Evolutionary conservation across 2,888 invertebrate species (phyloP).

Genomic region (Lysandra coridon): DNA sequence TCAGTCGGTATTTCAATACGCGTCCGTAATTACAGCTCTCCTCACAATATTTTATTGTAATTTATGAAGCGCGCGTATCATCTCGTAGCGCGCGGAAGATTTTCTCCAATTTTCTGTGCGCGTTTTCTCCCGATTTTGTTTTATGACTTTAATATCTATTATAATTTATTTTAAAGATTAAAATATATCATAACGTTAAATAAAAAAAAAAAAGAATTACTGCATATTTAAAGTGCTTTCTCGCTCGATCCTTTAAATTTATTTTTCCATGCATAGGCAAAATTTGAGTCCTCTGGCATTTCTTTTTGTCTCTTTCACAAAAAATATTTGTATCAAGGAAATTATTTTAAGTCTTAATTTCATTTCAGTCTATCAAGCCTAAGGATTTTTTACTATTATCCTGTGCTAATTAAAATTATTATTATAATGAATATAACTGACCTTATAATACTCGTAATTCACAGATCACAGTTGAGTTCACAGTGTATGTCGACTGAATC

Average conservation of each 20-base stretch:
- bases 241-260: too few relatives aligned
- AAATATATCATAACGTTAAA: background rate
- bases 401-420: too few relatives aligned
- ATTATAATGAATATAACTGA: background rate
- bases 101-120: background rate
- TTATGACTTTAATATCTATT: background rate
- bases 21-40: background rate
- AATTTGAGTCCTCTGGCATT: too few relatives aligned
- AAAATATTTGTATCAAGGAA: too few relatives aligned
- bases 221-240: background rate
- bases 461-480: constrained; percentile 15
- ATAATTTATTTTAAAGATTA: background rate
- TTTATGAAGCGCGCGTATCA: background rate
- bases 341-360: too few relatives aligned
- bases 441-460: background rate
- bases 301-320: too few relatives aligned
- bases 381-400: background rate
- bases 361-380: background rate
- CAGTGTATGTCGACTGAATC: constrained; percentile 60
- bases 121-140: background rate
- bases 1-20: background rate
- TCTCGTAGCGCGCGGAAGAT: background rate
- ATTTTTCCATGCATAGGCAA: too few relatives aligned
- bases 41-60: background rate
- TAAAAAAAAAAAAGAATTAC: background rate